phyloP scores from a whole-genome alignment of 2,888 invertebrate genomes.

The Fragum fragum region DNA sequence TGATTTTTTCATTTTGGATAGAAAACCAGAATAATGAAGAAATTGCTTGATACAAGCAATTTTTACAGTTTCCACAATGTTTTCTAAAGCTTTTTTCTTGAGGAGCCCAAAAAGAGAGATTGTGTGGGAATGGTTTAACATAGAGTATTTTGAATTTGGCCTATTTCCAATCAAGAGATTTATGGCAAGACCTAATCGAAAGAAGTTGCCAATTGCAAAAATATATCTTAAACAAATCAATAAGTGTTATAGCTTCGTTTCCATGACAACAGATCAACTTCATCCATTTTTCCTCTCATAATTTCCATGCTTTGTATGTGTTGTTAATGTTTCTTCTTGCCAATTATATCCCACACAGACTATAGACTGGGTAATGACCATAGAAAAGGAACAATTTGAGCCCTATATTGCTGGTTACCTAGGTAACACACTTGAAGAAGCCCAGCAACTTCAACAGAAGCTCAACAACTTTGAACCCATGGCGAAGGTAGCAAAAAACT shows the following conservation, averaged over 20 bases:
- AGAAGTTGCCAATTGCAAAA: too few species aligned
- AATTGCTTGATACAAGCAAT: too few species aligned
- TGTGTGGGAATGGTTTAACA: too few species aligned
- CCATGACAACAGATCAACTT: slow-evolving; percentile 18
- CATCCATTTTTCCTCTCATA: not conserved
- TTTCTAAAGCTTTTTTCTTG: too few species aligned
- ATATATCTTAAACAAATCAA: too few species aligned
- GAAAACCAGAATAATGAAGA: too few species aligned
- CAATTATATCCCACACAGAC: slow-evolving; percentile 73
- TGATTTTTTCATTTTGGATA: too few species aligned
- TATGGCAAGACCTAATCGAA: too few species aligned
- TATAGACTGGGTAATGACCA: slow-evolving; percentile 82
- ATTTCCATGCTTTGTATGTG: slow-evolving; percentile 3
- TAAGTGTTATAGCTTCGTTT: not conserved
- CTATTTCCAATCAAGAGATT: too few species aligned
- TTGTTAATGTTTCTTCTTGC: slow-evolving; percentile 22
- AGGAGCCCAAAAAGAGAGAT: too few species aligned
- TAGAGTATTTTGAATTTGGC: too few species aligned
- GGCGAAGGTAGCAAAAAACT: slow-evolving; percentile 79
- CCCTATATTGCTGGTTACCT: slow-evolving; percentile 83
- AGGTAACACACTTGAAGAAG: slow-evolving; percentile 79
- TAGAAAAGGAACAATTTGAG: slow-evolving; percentile 83
- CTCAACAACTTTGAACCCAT: slow-evolving; percentile 80
- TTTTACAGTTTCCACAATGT: too few species aligned
- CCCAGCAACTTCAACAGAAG: slow-evolving; percentile 80